Evolutionary conservation across 2,797 vertebrate genomes (phyloP).

Genomic region (Brotula barbata): DNA sequence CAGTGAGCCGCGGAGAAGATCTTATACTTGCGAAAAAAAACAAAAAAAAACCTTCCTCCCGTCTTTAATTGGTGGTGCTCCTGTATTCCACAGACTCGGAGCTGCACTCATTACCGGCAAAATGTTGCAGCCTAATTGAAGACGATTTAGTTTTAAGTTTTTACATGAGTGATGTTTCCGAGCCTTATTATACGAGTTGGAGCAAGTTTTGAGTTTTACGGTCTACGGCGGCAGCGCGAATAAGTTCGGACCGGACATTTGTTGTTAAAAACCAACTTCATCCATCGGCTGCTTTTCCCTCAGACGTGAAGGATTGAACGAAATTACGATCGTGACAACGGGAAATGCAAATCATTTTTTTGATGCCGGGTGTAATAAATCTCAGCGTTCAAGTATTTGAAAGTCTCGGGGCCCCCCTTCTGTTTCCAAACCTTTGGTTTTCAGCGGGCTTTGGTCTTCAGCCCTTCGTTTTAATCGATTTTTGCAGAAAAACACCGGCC

Average conservation of each 20-base stretch:
- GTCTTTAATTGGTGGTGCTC: slow-evolving; percentile 36
- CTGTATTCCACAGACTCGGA: slow-evolving; percentile 1
- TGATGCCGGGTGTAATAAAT: neutral
- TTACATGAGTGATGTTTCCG: slow-evolving; percentile 36
- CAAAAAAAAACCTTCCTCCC: slow-evolving; percentile 13
- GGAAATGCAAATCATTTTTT: neutral
- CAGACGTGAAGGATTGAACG: too few relatives aligned
- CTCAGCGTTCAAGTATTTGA: neutral
- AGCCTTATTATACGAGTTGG: slow-evolving; percentile 40
- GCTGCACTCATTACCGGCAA: slow-evolving; percentile 8
- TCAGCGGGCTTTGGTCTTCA: neutral
- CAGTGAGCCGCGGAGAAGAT: slow-evolving; percentile 23
- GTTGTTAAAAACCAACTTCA: slow-evolving; percentile 31
- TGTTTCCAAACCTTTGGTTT: neutral
- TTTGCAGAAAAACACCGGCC: too few relatives aligned
- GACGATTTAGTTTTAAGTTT: slow-evolving; percentile 19
- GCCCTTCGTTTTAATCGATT: too few relatives aligned
- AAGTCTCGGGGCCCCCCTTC: neutral
- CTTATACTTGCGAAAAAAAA: slow-evolving; percentile 14
- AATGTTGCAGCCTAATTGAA: slow-evolving; percentile 27
- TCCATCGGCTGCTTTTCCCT: too few relatives aligned
- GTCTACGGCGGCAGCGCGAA: slow-evolving; percentile 13
- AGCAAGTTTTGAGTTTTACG: slow-evolving; percentile 13
- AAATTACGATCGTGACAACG: neutral
- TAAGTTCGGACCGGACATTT: slow-evolving; percentile 24